A percentile compares a stretch with the other conserved stretches of the same genome.
phyloP scores from a whole-genome alignment of 2,797 vertebrate genomes.

The Pseudomugil gertrudae region DNA sequence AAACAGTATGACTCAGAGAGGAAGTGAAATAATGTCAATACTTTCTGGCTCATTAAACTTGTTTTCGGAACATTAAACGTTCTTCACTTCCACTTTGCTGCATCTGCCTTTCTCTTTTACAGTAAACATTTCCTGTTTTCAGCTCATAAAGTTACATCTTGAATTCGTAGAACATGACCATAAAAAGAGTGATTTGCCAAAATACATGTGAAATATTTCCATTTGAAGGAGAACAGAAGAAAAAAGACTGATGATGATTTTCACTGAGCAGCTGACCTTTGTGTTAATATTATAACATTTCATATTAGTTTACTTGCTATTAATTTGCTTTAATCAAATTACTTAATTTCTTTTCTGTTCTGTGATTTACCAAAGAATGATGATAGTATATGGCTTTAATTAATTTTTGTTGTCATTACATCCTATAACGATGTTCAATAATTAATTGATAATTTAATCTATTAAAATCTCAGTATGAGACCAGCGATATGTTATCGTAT shows the following conservation, averaged over 20 bases:
- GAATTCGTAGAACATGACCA: background rate
- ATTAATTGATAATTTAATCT: background rate
- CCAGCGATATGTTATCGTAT: background rate
- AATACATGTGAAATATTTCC: background rate
- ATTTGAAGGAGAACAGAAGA: background rate
- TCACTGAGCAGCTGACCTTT: background rate
- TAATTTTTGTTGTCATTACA: background rate
- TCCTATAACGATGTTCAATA: background rate
- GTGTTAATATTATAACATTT: background rate
- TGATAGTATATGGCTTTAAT: background rate
- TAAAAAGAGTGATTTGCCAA: background rate
- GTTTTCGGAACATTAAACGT: constrained; percentile 30
- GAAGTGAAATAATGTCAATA: constrained; percentile 19
- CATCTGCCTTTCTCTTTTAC: background rate
- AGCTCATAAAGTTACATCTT: constrained; percentile 8
- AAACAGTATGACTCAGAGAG: constrained; percentile 10
- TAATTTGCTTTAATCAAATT: background rate
- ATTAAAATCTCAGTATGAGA: background rate
- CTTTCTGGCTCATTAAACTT: constrained; percentile 30
- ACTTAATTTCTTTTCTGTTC: background rate
- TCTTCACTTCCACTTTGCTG: constrained; percentile 10
- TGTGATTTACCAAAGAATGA: background rate
- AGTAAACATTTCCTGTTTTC: constrained; percentile 39
- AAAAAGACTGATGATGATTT: too few relatives aligned
- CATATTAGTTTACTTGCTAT: background rate